A percentile compares a stretch with the other conserved stretches of the same genome.
These are phyloP conservation scores for Andricus grossulariae DNA, from an alignment of 1,140 invertebrate genomes.

Conservation along the genomic window DNA sequence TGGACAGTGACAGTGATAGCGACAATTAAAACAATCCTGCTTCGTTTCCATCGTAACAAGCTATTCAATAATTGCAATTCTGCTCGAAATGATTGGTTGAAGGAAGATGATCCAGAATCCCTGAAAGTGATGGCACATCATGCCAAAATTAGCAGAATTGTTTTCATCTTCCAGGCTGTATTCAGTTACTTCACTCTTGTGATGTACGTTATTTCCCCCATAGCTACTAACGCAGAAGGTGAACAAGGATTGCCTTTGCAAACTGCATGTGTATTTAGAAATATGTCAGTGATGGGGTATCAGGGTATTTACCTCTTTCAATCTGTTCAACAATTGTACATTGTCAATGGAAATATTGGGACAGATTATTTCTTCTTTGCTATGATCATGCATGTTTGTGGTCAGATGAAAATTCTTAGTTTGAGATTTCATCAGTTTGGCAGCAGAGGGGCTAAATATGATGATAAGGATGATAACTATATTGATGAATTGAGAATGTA, in stretches of 20 bases:
- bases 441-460: not conserved
- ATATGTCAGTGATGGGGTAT: slow-evolving; percentile 2
- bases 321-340: slow-evolving; percentile 1
- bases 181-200: slow-evolving; percentile 14
- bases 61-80: not conserved
- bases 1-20: slow-evolving; percentile 21
- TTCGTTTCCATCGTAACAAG: not conserved
- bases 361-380: slow-evolving; percentile 23
- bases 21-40: slow-evolving; percentile 11
- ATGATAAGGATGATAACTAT: not conserved
- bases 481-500: not conserved
- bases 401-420: not conserved
- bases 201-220: slow-evolving; percentile 15
- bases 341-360: slow-evolving; percentile 18
- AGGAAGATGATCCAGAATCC: slow-evolving; percentile 10
- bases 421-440: slow-evolving; percentile 2
- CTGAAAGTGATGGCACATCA: not conserved
- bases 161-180: slow-evolving; percentile 13
- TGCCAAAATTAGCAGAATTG: slow-evolving; percentile 13
- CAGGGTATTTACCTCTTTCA: not conserved
- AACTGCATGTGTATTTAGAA: slow-evolving; percentile 12
- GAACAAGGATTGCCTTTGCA: slow-evolving; percentile 7
- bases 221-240: slow-evolving; percentile 3
- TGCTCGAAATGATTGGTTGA: slow-evolving; percentile 7
- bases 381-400: slow-evolving; percentile 16